These are phyloP conservation scores for Saturnia pavonia DNA, from an alignment of 2,888 invertebrate genomes.

Conservation along the genomic window DNA sequence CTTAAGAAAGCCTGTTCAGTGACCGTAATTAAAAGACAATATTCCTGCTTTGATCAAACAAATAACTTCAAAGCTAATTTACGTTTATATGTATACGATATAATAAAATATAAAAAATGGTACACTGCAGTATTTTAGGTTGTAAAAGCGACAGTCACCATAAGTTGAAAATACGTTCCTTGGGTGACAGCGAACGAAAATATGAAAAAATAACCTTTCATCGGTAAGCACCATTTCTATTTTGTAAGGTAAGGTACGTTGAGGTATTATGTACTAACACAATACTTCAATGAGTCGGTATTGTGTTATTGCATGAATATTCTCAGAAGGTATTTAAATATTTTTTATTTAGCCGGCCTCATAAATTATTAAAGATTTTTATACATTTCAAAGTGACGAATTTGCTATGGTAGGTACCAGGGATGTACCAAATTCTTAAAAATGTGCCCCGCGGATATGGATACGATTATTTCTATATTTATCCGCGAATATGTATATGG, in stretches of 20 bases:
- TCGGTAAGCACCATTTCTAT: not conserved
- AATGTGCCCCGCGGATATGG: too few species aligned
- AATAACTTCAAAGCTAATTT: not conserved
- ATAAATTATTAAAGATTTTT: too few species aligned
- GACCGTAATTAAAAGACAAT: not conserved
- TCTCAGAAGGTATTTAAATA: too few species aligned
- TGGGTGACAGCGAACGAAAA: not conserved
- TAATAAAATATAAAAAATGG: not conserved
- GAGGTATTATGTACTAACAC: too few species aligned
- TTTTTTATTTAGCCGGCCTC: too few species aligned
- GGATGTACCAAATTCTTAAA: too few species aligned
- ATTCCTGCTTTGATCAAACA: not conserved
- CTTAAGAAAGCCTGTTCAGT: not conserved
- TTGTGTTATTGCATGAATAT: too few species aligned
- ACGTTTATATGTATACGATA: not conserved
- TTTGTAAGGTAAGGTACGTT: not conserved
- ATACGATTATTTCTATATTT: too few species aligned
- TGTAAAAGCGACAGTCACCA: not conserved
- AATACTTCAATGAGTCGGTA: too few species aligned
- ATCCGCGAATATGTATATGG: too few species aligned
- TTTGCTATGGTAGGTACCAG: too few species aligned
- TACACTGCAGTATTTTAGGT: slow-evolving; percentile 8
- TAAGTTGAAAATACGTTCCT: not conserved
- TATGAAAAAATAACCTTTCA: slow-evolving; percentile 1
- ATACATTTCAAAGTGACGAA: too few species aligned